These are phyloP conservation scores for Sphecodes monilicornis DNA, from an alignment of 2,888 invertebrate genomes.

Conservation along the genomic window DNA sequence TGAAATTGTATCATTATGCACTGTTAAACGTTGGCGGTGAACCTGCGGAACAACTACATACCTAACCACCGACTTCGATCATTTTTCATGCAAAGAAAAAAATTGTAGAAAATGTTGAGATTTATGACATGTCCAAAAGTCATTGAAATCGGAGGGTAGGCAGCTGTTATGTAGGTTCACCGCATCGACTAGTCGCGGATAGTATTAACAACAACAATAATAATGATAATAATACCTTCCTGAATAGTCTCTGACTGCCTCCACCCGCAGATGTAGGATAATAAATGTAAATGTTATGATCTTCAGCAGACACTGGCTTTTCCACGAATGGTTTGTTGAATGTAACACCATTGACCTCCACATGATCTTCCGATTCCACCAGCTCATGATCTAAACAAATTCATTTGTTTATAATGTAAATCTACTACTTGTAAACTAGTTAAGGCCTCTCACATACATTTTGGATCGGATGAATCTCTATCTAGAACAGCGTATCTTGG, in stretches of 20 bases:
- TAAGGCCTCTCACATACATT: constrained; percentile 87
- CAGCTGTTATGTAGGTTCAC: too few relatives aligned
- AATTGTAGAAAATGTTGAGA: too few relatives aligned
- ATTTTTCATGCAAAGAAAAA: too few relatives aligned
- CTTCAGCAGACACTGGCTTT: constrained; percentile 99
- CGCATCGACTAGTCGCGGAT: too few relatives aligned
- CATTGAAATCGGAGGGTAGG: too few relatives aligned
- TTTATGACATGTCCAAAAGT: too few relatives aligned
- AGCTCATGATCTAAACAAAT: constrained; percentile 91
- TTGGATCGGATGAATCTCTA: constrained; percentile 96
- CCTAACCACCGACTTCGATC: too few relatives aligned
- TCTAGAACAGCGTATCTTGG: constrained; percentile 99
- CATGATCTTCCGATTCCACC: constrained; percentile 98
- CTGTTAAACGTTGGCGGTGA: background rate
- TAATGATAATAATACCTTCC: constrained; percentile 89
- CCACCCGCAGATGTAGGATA: constrained; percentile 99
- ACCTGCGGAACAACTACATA: background rate
- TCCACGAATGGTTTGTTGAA: constrained; percentile 99
- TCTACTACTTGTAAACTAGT: background rate
- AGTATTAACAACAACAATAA: too few relatives aligned
- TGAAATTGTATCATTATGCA: constrained; percentile 3
- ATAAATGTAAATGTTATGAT: constrained; percentile 99
- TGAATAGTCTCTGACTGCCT: constrained; percentile 98
- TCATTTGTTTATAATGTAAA: constrained; percentile 65
- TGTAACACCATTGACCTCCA: constrained; percentile 97